Conservation (phyloP, 2,797 vertebrate species). For the Diglossa cyanea region DNA sequence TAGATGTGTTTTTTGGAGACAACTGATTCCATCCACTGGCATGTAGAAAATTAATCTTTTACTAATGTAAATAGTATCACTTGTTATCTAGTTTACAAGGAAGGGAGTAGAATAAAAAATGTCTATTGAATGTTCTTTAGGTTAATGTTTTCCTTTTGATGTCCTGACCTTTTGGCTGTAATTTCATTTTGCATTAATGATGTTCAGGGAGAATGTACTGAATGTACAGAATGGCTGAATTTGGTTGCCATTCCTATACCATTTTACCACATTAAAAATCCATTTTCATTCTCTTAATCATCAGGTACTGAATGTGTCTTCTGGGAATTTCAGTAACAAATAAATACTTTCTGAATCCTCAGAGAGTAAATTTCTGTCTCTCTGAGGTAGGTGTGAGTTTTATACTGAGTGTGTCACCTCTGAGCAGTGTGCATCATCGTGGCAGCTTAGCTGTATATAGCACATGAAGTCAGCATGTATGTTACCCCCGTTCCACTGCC, state of each 20-base stretch:
- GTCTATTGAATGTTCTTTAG: neutral
- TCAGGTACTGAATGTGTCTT: neutral
- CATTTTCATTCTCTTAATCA: neutral
- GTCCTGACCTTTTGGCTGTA: neutral
- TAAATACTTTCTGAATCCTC: neutral
- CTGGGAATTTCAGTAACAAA: neutral
- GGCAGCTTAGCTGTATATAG: neutral
- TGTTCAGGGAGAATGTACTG: neutral
- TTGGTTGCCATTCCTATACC: neutral
- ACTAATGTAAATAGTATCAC: neutral
- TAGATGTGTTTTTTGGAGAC: neutral
- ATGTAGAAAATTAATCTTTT: neutral
- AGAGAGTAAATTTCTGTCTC: neutral
- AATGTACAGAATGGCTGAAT: neutral
- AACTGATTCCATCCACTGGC: neutral
- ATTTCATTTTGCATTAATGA: slow-evolving; percentile 26
- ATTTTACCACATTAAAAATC: neutral
- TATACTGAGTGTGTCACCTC: neutral
- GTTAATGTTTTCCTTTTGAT: neutral
- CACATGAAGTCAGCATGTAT: neutral
- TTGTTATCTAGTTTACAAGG: neutral
- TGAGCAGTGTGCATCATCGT: neutral
- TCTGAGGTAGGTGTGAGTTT: neutral
- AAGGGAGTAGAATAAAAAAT: neutral
- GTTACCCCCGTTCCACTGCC: neutral